Percentiles rank a stretch among this genome's conserved stretches.
Evolutionary conservation across 2,113 vertebrate genomes (phyloP).

Genomic region (Eulemur macaco): DNA sequence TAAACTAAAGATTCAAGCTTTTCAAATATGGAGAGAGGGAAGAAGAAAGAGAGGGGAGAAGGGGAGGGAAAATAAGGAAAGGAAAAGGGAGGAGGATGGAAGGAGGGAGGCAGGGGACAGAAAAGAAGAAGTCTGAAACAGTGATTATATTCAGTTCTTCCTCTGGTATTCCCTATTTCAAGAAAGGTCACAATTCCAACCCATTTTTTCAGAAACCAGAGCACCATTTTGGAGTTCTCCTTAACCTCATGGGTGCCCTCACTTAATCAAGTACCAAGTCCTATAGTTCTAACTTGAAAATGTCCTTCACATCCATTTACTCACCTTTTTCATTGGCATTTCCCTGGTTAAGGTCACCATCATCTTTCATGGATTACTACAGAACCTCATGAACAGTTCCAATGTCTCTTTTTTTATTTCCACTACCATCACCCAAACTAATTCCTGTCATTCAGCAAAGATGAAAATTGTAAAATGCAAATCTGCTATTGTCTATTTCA

Average conservation of each 20-base stretch:
- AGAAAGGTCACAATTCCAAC: neutral
- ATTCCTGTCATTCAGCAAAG: neutral
- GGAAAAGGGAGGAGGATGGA: fast-evolving
- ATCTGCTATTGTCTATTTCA: neutral
- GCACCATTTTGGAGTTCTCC: neutral
- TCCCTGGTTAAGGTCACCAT: neutral
- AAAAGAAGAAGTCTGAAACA: neutral
- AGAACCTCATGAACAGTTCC: neutral
- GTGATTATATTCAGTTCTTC: neutral
- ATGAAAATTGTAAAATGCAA: neutral
- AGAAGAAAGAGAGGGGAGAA: fast-evolving
- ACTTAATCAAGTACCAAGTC: neutral
- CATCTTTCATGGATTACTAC: neutral
- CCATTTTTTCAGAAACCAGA: neutral
- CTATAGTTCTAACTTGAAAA: neutral
- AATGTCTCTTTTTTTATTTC: neutral
- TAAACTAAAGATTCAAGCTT: neutral
- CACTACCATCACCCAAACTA: neutral
- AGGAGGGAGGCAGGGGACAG: too few species aligned
- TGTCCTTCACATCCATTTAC: neutral
- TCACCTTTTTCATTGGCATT: neutral
- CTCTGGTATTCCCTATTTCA: neutral
- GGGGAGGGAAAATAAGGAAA: too few species aligned
- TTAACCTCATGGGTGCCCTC: neutral
- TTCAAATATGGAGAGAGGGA: neutral